Conservation (phyloP, 2,113 vertebrate genomes). For the Eulemur macaco region DNA sequence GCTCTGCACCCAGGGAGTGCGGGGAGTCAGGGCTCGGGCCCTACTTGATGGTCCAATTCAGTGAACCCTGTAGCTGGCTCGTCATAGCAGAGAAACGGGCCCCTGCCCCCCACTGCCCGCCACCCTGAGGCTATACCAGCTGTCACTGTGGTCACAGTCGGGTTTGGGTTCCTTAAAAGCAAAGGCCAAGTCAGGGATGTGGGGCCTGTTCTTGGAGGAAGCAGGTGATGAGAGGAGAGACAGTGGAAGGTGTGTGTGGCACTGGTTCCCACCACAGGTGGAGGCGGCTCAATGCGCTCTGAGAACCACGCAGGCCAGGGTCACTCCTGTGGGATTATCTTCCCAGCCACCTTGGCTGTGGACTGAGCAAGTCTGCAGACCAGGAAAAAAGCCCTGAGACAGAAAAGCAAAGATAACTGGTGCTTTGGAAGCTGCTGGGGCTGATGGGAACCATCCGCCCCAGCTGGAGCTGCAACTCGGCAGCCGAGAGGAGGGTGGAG, state of each 20-base stretch:
- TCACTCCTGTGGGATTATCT: too few species aligned
- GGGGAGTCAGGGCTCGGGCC: neutral
- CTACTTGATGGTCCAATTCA: neutral
- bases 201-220: neutral
- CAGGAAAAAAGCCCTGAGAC: neutral
- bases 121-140: neutral
- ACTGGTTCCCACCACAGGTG: neutral
- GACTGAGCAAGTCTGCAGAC: neutral
- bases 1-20: neutral
- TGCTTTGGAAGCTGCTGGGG: neutral
- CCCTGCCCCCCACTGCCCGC: neutral
- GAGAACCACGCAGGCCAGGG: neutral
- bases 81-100: neutral
- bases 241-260: too few species aligned
- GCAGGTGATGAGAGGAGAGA: neutral
- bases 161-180: neutral
- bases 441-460: neutral
- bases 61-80: neutral
- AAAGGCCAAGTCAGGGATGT: neutral
- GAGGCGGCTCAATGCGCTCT: neutral
- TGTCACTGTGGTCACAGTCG: neutral
- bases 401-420: neutral
- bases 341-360: neutral
- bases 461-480: neutral
- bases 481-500: too few species aligned